Conservation (phyloP, 1,140 invertebrate species). For the Pachypeltis micranthus region DNA sequence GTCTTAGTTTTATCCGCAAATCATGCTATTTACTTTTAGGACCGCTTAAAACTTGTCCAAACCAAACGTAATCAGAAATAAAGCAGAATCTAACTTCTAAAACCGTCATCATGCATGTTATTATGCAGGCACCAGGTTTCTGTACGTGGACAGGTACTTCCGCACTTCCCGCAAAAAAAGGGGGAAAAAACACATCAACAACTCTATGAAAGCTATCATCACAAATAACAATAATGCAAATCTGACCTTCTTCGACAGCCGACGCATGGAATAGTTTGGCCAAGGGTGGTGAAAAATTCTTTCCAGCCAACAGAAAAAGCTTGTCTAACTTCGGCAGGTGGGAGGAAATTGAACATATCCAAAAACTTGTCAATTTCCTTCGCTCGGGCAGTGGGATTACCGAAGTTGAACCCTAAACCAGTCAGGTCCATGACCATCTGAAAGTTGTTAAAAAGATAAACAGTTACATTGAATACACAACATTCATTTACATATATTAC, state of each 20-base stretch:
- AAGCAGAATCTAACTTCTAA: too few relatives aligned
- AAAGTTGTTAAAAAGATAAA: too few relatives aligned
- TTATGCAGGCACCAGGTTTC: too few relatives aligned
- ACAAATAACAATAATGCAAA: conserved; percentile 3
- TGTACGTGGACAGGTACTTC: too few relatives aligned
- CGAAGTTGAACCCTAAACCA: conserved; percentile 63
- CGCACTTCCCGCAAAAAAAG: neutral
- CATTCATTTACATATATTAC: too few relatives aligned
- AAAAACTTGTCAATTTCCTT: conserved; percentile 73
- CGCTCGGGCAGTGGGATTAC: conserved; percentile 58
- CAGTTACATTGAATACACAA: too few relatives aligned
- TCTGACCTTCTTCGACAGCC: conserved; percentile 75
- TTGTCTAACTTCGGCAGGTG: conserved; percentile 59
- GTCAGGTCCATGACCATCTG: conserved; percentile 88
- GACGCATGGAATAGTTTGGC: conserved; percentile 82
- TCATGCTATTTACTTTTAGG: too few relatives aligned
- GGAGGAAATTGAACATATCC: conserved; percentile 64
- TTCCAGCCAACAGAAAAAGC: conserved; percentile 72
- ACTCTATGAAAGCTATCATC: too few relatives aligned
- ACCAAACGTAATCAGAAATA: too few relatives aligned
- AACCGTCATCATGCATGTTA: too few relatives aligned
- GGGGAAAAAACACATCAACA: neutral
- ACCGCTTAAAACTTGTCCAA: too few relatives aligned
- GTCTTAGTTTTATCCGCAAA: too few relatives aligned
- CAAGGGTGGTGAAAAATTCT: conserved; percentile 67